Evolutionary conservation across 2,888 invertebrate species (phyloP), one percentile per base, ranked within the genome.

Genomic region (Augiades crinisus): DNA sequence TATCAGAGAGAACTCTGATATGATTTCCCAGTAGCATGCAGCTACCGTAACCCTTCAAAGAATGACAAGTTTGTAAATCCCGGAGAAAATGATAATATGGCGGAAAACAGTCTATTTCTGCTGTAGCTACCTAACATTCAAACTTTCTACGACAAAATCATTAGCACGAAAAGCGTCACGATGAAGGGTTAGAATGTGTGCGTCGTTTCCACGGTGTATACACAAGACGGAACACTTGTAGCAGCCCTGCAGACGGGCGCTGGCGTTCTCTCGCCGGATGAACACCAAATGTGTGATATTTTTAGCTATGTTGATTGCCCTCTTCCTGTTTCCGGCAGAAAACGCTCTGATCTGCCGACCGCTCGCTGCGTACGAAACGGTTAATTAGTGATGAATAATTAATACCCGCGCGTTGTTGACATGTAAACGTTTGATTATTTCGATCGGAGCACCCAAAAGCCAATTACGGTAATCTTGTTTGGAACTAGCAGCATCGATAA

Each of bases 281-380:
- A 82, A 78, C 82, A 83, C 88, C 86, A 84, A 88, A 88, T 84
- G 89, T 83, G 86, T 82, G 80, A 83, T 89, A 89, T 89, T 88
- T 89, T 86, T 89, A 86, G 87, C 81, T 80, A 84, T 82, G 88
- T 87, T 88, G 89, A 88, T 89, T 86, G 80, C 84, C 64, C 69
- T 70, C 81, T 89, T 89, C 89, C 89, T 84, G 88, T 88, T 83
- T 89, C 89, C 89, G 85, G 79, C 78, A 75, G 19, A 63, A 62
- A 61, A 58, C 68, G 75, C 82, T 82, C 68, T 82, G 83, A 84
- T 85, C 78, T 76, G 70, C 77, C 79, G 77, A 56, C 62, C 65
- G 33, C 45, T 44, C 68, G 68, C 70, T 10, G 24, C 73, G 74
- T 78, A 77, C 75, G 72, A 68, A 76, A 72, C 79, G 78, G 72